Base-by-base conservation (phyloP, 1,140 invertebrate genomes). In the Fopius arisanus region DNA sequence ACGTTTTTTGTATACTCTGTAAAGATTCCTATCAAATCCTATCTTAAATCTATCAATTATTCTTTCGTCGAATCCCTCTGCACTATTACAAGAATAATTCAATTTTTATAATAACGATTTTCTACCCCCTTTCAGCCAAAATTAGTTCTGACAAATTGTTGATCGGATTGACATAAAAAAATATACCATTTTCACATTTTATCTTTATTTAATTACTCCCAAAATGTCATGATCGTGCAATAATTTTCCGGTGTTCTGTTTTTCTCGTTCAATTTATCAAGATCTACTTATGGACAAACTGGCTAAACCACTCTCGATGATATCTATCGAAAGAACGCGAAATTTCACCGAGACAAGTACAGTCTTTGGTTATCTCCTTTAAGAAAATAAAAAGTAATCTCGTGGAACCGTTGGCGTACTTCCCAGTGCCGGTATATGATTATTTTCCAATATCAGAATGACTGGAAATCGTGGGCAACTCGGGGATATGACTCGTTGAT, bases 281-380 rank as follows among this genome's bases (percentile, higher is more conserved):
- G 23, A 59, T 19, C 43, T 3, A 19, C 43, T 48, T 19, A 59
- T 59, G 19, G 14, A 14, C 7, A 59, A 59, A 59, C 54, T 28
- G 54, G 54, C 23, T 19, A 26, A 26, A 59, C 54, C 54, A 59
- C 54, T 59, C 54, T 59, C 54, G 54, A 59, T 59, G 54, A 59
- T 59, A 59, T 14, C 9, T 3, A 28, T 59, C 2, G 54, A 26
- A 59, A 28, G 54, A 26, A 21, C 19, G 23, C 19, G 14, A 3
- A 28, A 28, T 59, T 59, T 59, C 21, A 14, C 54, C 21, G 19
- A 51, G 43, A 7, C 23, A 26, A 59, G 19, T 26, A 6, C 54
- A 0, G 10, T 59, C 12, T 2, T 12, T 59, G 33, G 19, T 59
- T 59, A 59, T 28, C 19, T 23, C 14, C 19, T n/a, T n/a, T n/a